phyloP scores from a whole-genome alignment of 2,113 vertebrate species.

The Calidris pygmaea region DNA sequence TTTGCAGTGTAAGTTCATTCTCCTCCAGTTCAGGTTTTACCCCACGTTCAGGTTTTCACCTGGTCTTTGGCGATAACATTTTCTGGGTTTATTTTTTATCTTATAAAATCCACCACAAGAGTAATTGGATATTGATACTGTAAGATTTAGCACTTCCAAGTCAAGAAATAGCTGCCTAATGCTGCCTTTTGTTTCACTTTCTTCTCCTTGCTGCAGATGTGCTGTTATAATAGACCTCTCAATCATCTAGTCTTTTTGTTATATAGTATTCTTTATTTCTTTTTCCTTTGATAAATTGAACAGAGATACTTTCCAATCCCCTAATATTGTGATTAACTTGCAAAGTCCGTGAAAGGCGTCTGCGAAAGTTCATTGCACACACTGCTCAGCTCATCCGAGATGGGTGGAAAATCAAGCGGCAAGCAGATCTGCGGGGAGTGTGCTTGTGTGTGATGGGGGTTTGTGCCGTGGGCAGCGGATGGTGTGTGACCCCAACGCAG shows the following conservation, averaged over 20 bases:
- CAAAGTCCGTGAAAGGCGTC: not conserved
- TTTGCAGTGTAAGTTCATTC: not conserved
- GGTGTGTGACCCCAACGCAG: fast-evolving
- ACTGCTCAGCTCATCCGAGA: not conserved
- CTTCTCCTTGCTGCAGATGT: not conserved
- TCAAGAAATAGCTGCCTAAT: not conserved
- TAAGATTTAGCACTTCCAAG: not conserved
- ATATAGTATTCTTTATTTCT: not conserved
- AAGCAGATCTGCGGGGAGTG: not conserved
- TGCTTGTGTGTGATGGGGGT: not conserved
- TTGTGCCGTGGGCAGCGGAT: not conserved
- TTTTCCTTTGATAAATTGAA: not conserved
- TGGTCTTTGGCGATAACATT: not conserved
- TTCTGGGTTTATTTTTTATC: not conserved
- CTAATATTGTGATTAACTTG: not conserved
- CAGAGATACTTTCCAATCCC: not conserved
- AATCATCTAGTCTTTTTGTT: not conserved
- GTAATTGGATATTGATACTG: not conserved
- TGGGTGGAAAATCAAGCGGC: not conserved
- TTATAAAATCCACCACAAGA: not conserved
- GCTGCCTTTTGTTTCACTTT: not conserved
- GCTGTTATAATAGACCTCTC: not conserved
- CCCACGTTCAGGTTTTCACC: not conserved
- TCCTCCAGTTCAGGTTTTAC: not conserved
- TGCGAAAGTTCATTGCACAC: not conserved